Conservation (phyloP, 2,113 vertebrate genomes). For the Dromiciops gliroides region DNA sequence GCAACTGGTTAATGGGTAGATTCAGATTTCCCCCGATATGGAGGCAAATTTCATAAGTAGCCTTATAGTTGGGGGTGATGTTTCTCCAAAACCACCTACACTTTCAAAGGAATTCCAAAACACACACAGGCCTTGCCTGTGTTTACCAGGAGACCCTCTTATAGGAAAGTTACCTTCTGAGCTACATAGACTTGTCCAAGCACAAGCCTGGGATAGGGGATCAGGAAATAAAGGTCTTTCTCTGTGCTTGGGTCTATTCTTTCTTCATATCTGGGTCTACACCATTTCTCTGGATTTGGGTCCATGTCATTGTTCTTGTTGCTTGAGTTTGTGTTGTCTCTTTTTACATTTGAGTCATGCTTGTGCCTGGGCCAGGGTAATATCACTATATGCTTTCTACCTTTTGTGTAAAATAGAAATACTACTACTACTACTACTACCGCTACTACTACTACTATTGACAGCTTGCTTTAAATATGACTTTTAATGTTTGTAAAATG, state of each 20-base stretch:
- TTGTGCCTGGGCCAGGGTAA: background rate
- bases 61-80: background rate
- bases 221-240: background rate
- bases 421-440: too few species aligned
- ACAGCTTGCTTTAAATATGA: background rate
- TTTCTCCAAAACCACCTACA: background rate
- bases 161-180: background rate
- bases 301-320: background rate
- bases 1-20: background rate
- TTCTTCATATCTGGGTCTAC: background rate
- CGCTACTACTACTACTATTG: background rate
- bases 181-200: background rate
- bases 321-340: background rate
- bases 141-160: background rate
- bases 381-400: background rate
- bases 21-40: background rate
- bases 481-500: background rate
- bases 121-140: background rate
- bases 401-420: too few species aligned
- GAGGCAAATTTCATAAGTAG: too few species aligned
- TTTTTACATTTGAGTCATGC: background rate
- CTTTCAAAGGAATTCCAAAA: rapidly evolving
- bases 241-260: background rate
- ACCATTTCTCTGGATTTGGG: background rate
- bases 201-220: background rate